Conservation (phyloP, 2,113 vertebrate genomes). For the Spermophilus dauricus region DNA sequence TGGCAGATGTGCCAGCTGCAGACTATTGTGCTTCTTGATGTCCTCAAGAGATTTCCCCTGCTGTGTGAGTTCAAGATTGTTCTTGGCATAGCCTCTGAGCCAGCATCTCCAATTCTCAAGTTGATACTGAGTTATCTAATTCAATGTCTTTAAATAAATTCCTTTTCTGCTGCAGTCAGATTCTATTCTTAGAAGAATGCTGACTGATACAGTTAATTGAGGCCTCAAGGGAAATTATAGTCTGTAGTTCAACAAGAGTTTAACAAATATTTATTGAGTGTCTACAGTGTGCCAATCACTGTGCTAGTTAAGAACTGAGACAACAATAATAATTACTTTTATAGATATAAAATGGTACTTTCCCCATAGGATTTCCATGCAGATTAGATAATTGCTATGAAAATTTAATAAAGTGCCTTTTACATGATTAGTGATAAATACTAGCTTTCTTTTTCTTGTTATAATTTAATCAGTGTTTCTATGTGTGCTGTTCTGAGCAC, state of each 20-base stretch:
- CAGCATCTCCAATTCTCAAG: background rate
- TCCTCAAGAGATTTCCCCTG: background rate
- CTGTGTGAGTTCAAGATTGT: background rate
- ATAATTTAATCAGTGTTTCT: background rate
- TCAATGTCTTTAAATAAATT: background rate
- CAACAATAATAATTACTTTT: background rate
- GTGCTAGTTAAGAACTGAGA: background rate
- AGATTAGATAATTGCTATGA: slow-evolving; percentile 13
- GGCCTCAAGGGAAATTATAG: background rate
- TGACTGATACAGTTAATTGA: slow-evolving; percentile 20
- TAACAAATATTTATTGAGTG: slow-evolving; percentile 1
- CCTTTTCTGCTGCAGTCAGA: background rate
- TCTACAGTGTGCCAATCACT: background rate
- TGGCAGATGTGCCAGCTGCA: background rate
- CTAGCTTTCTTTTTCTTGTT: background rate
- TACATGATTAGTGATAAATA: background rate
- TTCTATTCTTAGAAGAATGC: background rate
- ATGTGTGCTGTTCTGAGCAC: background rate
- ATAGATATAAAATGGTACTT: background rate
- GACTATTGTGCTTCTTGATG: background rate
- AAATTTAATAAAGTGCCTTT: background rate
- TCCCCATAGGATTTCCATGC: background rate
- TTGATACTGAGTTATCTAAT: background rate
- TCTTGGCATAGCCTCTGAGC: background rate
- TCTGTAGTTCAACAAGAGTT: background rate